Conservation (phyloP, 1,140 invertebrate genomes). For the Trissolcus basalis region DNA sequence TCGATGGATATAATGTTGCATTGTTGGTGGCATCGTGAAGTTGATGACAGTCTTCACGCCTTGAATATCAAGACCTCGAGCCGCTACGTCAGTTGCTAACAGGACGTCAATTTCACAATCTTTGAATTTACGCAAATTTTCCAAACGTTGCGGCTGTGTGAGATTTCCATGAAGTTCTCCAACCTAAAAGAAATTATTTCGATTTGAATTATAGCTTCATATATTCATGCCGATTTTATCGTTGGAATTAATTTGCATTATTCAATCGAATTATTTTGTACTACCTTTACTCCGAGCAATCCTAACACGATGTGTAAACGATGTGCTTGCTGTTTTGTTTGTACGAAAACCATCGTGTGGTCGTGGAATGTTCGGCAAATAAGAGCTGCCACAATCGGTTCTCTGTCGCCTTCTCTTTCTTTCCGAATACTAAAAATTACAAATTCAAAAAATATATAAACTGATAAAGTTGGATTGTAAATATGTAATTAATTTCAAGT, state of each 20-base stretch:
- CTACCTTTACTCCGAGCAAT: slow-evolving; percentile 86
- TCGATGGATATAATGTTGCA: slow-evolving; percentile 97
- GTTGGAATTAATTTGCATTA: no score
- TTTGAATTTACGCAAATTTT: slow-evolving; percentile 92
- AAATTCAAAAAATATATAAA: no score
- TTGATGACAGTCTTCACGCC: slow-evolving; percentile 98
- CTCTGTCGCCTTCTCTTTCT: slow-evolving; percentile 90
- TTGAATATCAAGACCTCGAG: slow-evolving; percentile 96
- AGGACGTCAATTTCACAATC: slow-evolving; percentile 93
- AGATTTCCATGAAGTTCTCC: slow-evolving; percentile 97
- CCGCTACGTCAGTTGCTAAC: slow-evolving; percentile 97
- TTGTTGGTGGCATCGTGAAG: slow-evolving; percentile 93
- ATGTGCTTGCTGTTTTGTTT: slow-evolving; percentile 96
- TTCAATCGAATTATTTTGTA: slow-evolving; percentile 16
- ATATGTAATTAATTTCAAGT: not conserved
- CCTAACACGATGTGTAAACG: slow-evolving; percentile 93
- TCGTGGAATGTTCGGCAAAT: slow-evolving; percentile 95
- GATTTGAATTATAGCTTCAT: no score
- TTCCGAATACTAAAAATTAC: slow-evolving; percentile 80
- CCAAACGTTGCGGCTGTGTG: slow-evolving; percentile 92
- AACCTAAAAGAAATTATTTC: slow-evolving; percentile 73
- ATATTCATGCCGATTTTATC: no score
- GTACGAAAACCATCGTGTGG: slow-evolving; percentile 95
- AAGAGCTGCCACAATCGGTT: slow-evolving; percentile 92
- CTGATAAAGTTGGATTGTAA: slow-evolving; percentile 3